Evolutionary conservation across 1,140 invertebrate species (phyloP).

Genomic region (Macrosteles quadrilineatus): DNA sequence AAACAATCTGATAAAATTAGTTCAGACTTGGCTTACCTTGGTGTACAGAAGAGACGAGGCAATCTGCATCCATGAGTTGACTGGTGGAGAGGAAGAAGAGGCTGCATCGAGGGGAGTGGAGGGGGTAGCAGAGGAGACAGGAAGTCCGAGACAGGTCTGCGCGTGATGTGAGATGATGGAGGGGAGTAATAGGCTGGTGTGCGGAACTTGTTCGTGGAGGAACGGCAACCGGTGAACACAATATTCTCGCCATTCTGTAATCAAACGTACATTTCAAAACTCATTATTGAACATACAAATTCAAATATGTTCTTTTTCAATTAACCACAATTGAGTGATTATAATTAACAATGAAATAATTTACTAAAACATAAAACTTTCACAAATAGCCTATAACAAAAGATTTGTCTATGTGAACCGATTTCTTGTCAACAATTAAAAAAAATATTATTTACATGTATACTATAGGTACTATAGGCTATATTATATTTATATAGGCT

Average conservation of each 20-base stretch:
- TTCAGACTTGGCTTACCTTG: background rate
- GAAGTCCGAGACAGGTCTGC: conserved; percentile 33
- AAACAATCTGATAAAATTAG: too few species aligned
- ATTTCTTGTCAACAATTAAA: too few species aligned
- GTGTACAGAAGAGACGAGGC: background rate
- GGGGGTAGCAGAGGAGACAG: background rate
- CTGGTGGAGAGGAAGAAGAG: background rate
- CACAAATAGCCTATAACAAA: too few species aligned
- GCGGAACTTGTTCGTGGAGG: conserved; percentile 55
- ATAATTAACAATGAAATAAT: too few species aligned
- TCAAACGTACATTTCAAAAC: conserved; percentile 26
- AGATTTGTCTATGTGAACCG: too few species aligned
- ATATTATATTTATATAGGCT: too few species aligned
- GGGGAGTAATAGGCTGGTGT: conserved; percentile 54
- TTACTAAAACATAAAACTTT: too few species aligned
- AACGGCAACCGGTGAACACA: conserved; percentile 52
- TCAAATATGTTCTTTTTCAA: too few species aligned
- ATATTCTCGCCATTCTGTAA: conserved; percentile 55
- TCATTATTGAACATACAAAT: too few species aligned
- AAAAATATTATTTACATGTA: too few species aligned
- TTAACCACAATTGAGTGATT: too few species aligned
- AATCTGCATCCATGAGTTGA: background rate
- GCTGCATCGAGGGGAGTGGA: background rate
- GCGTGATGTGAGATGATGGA: conserved; percentile 54
- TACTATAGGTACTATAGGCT: too few species aligned